Evolutionary conservation across 2,113 vertebrate species (phyloP).

Genomic region (Ceyx margarethae): DNA sequence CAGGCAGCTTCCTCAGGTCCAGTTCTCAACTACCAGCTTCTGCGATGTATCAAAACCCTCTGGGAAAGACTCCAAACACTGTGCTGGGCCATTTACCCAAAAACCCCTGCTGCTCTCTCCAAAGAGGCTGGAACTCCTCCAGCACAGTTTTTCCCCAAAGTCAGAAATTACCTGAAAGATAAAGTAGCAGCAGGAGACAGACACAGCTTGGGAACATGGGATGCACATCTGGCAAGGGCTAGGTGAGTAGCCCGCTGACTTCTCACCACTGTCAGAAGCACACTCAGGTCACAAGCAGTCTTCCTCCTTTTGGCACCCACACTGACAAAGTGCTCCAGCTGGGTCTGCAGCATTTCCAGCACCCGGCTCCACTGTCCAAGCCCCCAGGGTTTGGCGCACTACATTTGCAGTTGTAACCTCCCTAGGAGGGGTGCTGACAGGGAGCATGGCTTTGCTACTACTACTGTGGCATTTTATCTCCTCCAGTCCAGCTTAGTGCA

Average conservation of each 20-base stretch:
- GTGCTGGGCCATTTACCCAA: background rate
- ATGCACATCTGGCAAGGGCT: background rate
- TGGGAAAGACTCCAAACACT: background rate
- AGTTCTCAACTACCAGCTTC: background rate
- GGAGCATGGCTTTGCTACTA: background rate
- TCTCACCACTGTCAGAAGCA: background rate
- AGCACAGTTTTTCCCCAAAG: background rate
- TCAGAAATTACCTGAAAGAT: background rate
- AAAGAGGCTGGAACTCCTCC: background rate
- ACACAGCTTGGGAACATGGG: background rate
- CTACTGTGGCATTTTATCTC: background rate
- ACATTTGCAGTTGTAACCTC: fast-evolving
- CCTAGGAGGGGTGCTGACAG: background rate
- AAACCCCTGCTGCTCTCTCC: background rate
- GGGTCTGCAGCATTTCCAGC: background rate
- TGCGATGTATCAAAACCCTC: background rate
- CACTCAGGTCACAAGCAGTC: fast-evolving
- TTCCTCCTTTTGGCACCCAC: background rate
- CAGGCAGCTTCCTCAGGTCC: background rate
- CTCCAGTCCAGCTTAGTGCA: background rate
- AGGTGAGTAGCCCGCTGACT: background rate
- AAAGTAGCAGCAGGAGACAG: background rate
- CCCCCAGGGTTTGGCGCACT: fast-evolving
- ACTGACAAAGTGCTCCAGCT: fast-evolving
- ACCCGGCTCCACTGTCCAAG: fast-evolving